phyloP scores from a whole-genome alignment of 2,797 vertebrate genomes.

The Helarctos malayanus region DNA sequence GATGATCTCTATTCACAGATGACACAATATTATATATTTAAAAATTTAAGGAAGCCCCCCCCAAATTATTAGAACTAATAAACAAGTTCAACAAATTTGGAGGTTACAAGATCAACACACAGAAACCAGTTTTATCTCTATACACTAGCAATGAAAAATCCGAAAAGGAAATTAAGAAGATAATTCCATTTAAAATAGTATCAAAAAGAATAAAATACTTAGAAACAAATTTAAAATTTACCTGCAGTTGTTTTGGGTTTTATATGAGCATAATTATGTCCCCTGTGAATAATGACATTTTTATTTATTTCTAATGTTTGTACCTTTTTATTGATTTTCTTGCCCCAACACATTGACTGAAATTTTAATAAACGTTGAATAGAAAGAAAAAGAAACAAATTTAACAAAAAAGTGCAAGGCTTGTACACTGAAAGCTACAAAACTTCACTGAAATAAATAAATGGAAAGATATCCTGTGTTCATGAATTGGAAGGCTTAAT shows the following conservation, averaged over 20 bases:
- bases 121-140: conserved; percentile 10
- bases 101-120: conserved; percentile 1
- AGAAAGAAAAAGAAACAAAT: neutral
- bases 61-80: neutral
- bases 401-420: neutral
- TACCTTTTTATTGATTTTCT: neutral
- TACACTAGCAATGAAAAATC: neutral
- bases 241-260: neutral
- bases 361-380: neutral
- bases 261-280: neutral
- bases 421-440: neutral
- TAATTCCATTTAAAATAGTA: neutral
- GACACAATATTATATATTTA: neutral
- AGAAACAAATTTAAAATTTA: neutral
- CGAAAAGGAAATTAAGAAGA: conserved; percentile 12
- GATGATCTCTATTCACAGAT: conserved; percentile 1
- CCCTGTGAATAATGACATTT: neutral
- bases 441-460: conserved; percentile 10
- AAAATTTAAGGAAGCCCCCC: neutral
- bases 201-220: conserved; percentile 20
- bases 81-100: neutral
- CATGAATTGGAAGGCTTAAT: conserved; percentile 24
- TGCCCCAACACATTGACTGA: neutral
- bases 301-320: conserved; percentile 1
- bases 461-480: neutral